Base-by-base conservation (phyloP, 2,797 vertebrate genomes). In the Aratinga solstitialis region DNA sequence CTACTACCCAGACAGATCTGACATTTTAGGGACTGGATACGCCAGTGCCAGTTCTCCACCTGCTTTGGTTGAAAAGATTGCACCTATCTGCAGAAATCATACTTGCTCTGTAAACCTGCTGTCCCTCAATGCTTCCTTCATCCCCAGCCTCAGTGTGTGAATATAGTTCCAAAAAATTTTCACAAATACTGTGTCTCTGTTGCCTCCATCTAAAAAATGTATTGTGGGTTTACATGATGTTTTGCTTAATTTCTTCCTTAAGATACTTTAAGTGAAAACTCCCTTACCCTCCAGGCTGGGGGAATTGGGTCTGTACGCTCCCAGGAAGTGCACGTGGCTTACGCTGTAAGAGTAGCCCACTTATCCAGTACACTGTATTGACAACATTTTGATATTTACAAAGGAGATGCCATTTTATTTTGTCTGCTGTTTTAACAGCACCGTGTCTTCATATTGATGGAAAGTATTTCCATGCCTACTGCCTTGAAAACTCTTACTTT, bases 201-300 rank as follows among this genome's bases (percentile, higher is more conserved):
- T 32, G 22, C 38, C 11, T 51, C 29, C 9, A 24, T n/a, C 15
- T 78, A 48, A 82, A 69, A 67, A 6, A 2, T 20, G 5, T 50
- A 24, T 0, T 84, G 34, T 29, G 48, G 13, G 13, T 90, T 54
- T 53, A 32, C 6, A 3, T 26, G 18, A 32, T 0, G 0, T 73
- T 89, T 80, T 94, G 12, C 19, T 94, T 36, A 30, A 5, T 62
- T 54, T 75, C 27, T 54, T 66, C 36, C n/a, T 56, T 61, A 54
- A 62, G 26, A 20, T 17, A 13, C 5, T 74, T 56, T 3, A 79
- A 34, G 14, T 45, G 51, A 71, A 80, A 84, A 20, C 9, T 71
- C 9, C 54, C n/a, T 74, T 47, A n/a, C 13, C 7, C n/a, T 66
- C 7, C 42, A 47, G 38, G 34, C 30, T 71, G 20, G 18, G 4